Conservation (phyloP, 2,797 vertebrate species). For the Cheirogaleus major region DNA sequence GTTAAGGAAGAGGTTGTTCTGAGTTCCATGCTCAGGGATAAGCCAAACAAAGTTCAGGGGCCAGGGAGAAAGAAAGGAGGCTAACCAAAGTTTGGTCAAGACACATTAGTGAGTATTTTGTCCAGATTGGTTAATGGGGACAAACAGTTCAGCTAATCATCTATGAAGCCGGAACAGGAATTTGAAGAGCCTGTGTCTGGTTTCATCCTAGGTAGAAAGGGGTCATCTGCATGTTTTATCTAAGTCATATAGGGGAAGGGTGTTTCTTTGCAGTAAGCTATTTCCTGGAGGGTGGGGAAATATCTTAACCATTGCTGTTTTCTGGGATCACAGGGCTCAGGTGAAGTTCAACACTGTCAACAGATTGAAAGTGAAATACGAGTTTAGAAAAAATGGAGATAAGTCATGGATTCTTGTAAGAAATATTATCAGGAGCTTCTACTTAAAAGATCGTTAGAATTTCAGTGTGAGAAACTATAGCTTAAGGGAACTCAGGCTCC, state of each 20-base stretch:
- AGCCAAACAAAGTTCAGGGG: background rate
- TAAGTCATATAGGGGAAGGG: background rate
- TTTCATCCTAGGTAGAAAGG: background rate
- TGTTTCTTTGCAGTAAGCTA: background rate
- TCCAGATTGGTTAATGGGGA: background rate
- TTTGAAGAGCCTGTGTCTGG: background rate
- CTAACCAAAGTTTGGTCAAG: background rate
- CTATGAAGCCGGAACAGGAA: background rate
- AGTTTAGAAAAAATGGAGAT: background rate
- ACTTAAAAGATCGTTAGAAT: background rate
- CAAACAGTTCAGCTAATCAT: background rate
- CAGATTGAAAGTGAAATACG: background rate
- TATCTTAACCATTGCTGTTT: background rate
- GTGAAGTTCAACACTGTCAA: background rate
- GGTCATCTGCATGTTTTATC: background rate
- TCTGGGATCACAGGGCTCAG: background rate
- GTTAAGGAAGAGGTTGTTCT: too few species aligned
- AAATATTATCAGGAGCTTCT: background rate
- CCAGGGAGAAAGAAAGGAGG: background rate
- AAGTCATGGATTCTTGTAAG: background rate
- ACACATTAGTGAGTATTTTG: background rate
- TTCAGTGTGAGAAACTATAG: background rate
- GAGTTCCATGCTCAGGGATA: background rate
- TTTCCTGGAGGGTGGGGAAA: background rate
- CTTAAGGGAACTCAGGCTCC: background rate